Evolutionary conservation across 2,888 invertebrate species (phyloP).

Genomic region (Parnassius smintheus): DNA sequence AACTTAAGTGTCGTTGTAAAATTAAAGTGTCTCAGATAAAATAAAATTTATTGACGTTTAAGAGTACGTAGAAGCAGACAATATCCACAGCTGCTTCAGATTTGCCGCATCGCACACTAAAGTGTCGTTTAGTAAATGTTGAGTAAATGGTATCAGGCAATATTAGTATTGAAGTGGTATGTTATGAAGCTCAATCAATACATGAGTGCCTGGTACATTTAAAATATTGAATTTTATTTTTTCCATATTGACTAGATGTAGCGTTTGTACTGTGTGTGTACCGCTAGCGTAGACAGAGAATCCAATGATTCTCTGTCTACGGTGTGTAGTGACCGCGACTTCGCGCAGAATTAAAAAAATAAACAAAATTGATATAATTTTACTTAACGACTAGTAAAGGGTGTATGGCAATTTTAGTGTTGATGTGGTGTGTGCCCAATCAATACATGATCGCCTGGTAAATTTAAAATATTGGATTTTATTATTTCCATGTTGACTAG

Average conservation of each 20-base stretch:
- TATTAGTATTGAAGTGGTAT: slow-evolving; percentile 25
- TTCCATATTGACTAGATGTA: too few species aligned
- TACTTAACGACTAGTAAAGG: slow-evolving; percentile 7
- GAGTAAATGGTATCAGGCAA: slow-evolving; percentile 22
- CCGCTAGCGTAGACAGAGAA: too few species aligned
- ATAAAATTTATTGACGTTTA: slow-evolving; percentile 24
- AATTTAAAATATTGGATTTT: too few species aligned
- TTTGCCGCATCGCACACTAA: slow-evolving; percentile 18
- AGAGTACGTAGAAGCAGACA: slow-evolving; percentile 23
- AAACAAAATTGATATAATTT: neutral
- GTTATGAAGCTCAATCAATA: neutral
- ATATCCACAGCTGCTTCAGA: slow-evolving; percentile 24
- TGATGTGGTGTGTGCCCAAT: slow-evolving; percentile 21
- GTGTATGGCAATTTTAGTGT: slow-evolving; percentile 20
- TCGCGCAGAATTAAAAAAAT: too few species aligned
- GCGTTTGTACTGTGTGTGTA: too few species aligned
- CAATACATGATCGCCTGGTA: too few species aligned
- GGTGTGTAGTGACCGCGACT: too few species aligned
- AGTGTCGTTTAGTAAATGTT: slow-evolving; percentile 19
- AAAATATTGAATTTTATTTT: too few species aligned
- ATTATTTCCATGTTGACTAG: too few species aligned
- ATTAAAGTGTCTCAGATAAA: slow-evolving; percentile 26
- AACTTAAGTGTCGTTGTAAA: slow-evolving; percentile 25
- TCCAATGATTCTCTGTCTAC: too few species aligned
- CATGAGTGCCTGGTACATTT: too few species aligned